Conservation (phyloP, 30 jellyfish, hydroid and myxozoan species). For the Turritopsis dohrnii region DNA sequence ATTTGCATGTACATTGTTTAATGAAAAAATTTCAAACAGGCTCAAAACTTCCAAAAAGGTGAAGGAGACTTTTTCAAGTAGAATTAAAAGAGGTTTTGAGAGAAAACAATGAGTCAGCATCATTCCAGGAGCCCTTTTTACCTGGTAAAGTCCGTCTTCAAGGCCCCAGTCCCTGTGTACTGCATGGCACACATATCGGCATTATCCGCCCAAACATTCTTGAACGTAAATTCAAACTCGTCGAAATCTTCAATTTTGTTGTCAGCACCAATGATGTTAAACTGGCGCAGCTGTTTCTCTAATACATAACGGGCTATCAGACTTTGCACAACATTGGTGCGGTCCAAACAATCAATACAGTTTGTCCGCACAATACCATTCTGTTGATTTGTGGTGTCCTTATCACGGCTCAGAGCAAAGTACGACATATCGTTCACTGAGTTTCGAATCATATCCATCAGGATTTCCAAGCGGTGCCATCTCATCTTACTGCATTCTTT, state of each 20-base stretch:
- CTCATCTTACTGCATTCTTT: slow-evolving; percentile 99
- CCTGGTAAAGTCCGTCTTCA: slow-evolving; percentile 99
- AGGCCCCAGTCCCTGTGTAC: slow-evolving; percentile 98
- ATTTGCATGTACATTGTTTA: too few relatives aligned
- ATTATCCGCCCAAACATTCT: slow-evolving; percentile 98
- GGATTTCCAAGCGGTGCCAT: slow-evolving; percentile 77
- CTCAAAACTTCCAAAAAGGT: too few relatives aligned
- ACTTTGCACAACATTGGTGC: slow-evolving; percentile 98
- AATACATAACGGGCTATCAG: slow-evolving; percentile 69
- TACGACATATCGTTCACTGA: slow-evolving; percentile 51
- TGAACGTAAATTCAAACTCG: slow-evolving; percentile 58
- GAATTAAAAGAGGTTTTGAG: too few relatives aligned
- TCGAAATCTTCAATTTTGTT: slow-evolving; percentile 35
- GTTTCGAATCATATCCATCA: slow-evolving; percentile 64
- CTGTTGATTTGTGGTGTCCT: slow-evolving; percentile 40
- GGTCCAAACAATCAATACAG: slow-evolving; percentile 98
- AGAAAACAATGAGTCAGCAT: too few relatives aligned
- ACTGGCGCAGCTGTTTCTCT: slow-evolving; percentile 62
- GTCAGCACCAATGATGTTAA: slow-evolving; percentile 9
- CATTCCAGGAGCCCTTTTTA: too few relatives aligned
- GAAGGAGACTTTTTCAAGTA: too few relatives aligned
- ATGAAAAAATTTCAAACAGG: too few relatives aligned
- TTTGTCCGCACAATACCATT: slow-evolving; percentile 94
- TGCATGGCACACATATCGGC: slow-evolving; percentile 93
- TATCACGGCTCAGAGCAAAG: slow-evolving; percentile 44